phyloP scores from a whole-genome alignment of 1,140 invertebrate species.

The Apis laboriosa region DNA sequence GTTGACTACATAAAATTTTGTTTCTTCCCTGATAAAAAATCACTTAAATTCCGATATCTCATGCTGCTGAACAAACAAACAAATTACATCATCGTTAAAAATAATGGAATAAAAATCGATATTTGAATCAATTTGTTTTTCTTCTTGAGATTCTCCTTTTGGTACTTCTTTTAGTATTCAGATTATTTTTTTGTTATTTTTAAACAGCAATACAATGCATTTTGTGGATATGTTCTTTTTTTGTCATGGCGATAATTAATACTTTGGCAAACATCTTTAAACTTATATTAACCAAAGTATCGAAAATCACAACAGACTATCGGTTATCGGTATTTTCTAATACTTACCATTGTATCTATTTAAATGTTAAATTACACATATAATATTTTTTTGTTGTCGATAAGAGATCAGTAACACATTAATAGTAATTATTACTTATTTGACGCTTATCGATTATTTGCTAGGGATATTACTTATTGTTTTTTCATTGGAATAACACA shows the following conservation, averaged over 20 bases:
- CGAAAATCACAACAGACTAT: conserved; percentile 32
- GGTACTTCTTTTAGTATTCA: not conserved
- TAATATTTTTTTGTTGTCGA: conserved; percentile 57
- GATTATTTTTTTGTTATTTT: not conserved
- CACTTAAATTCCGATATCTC: not conserved
- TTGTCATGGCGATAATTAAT: conserved; percentile 36
- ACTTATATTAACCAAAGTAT: conserved; percentile 38
- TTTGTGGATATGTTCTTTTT: conserved; percentile 56
- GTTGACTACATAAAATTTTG: not conserved
- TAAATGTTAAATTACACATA: conserved; percentile 72
- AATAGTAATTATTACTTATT: conserved; percentile 65
- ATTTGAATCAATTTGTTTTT: conserved; percentile 27
- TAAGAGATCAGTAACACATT: conserved; percentile 70
- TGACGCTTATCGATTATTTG: conserved; percentile 59
- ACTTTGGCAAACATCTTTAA: conserved; percentile 8
- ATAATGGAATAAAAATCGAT: conserved; percentile 13
- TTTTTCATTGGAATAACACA: conserved; percentile 59
- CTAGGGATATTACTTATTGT: conserved; percentile 60
- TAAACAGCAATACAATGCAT: conserved; percentile 39
- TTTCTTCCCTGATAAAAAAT: not conserved
- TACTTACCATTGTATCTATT: conserved; percentile 65
- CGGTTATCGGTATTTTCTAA: conserved; percentile 48
- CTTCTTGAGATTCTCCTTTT: not conserved
- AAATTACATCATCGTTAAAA: conserved; percentile 42
- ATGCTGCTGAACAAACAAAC: conserved; percentile 25